These are phyloP conservation scores for Cydia pomonella DNA, from an alignment of 1,140 invertebrate genomes.

Conservation along the genomic window DNA sequence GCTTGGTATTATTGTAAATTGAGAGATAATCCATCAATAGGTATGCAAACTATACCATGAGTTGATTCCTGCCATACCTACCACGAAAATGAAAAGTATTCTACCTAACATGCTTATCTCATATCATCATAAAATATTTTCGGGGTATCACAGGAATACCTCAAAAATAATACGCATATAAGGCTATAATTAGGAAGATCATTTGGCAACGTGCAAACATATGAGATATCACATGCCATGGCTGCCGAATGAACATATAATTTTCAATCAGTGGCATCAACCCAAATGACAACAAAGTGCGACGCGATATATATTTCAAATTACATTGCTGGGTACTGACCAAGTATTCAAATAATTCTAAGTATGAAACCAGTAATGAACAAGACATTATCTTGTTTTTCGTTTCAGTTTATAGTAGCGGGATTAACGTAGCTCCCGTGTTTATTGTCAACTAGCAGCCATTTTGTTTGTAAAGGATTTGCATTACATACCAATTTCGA, in stretches of 20 bases:
- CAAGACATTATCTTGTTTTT: neutral
- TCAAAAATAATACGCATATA: conserved; percentile 29
- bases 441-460: conserved; percentile 52
- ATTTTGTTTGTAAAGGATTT: conserved; percentile 54
- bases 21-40: too few species aligned
- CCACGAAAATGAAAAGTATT: too few species aligned
- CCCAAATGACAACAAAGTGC: conserved; percentile 13
- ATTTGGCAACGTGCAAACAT: conserved; percentile 22
- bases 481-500: conserved; percentile 47
- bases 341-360: neutral
- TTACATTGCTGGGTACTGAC: neutral
- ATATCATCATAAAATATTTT: neutral
- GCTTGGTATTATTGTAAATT: too few species aligned
- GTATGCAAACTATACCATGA: too few species aligned
- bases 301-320: neutral
- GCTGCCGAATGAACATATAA: conserved; percentile 7
- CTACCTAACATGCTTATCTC: too few species aligned
- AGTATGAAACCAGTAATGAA: neutral
- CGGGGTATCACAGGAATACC: neutral
- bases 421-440: conserved; percentile 35
- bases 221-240: conserved; percentile 11
- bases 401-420: neutral
- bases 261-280: conserved; percentile 15
- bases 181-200: conserved; percentile 20
- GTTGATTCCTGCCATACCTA: too few species aligned